Base-by-base conservation (phyloP, 2,797 vertebrate genomes). In the Parotocinclus haroldoi region DNA sequence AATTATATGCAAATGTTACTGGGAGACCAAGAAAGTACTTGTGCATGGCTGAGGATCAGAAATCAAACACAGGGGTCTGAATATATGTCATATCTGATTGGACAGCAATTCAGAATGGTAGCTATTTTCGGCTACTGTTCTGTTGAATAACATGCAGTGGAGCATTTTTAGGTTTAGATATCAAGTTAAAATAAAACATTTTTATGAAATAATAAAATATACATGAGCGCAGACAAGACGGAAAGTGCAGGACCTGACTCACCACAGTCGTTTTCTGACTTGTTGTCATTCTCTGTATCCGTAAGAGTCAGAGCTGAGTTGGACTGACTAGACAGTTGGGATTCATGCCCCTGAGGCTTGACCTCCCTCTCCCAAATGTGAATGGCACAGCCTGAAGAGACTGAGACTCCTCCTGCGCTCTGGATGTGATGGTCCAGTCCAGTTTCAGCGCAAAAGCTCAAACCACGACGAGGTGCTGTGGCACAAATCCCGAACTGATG, bases 221-320 rank as follows among this genome's bases (percentile, higher is more conserved):
- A 7, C 9, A 9, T 10, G 61, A 39, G 42, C 40, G 17, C 61
- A 16, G 13, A 44, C 37, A 36, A 27, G 18, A 16, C 1, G 0
- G 6, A 0, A 5, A 18, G 12, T 10, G 42, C 27, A 1, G 7
- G 9, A 9, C 42, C 53, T 7, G 38, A 94, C 96, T 98, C 91
- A 99, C 97, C 95, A 27, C 83, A 93, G 79, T 98, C 96, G 71
- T 92, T 95, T 91, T 98, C 96, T 9, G 93, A 98, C 87, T 95
- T 98, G 93, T 98, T 98, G 75, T 98, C 97, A 1, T 95, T 95
- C 84, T 99, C 96, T 0, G 94, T 98, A 86, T 99, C 97, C 36
- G 95, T 96, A 86, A 99, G 93, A 13, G 96, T 98, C 81, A 99
- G 93, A 65, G 91, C 95, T 0, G 96, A 99, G 90, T 98, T 98